Evolutionary conservation across 1,140 invertebrate genomes (phyloP).

Genomic region (Lamellibrachia luymesi): DNA sequence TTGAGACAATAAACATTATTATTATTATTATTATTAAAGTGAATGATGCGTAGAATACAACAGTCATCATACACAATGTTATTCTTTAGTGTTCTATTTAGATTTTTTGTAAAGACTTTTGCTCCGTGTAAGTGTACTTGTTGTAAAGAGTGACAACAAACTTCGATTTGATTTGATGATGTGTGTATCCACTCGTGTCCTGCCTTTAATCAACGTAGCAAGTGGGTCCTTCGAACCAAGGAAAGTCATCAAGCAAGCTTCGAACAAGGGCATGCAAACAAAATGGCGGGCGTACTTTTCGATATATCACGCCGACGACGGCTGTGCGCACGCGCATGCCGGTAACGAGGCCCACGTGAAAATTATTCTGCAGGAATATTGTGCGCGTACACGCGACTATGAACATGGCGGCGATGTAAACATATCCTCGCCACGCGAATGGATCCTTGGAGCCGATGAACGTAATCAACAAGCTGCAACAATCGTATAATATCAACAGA

Average conservation of each 20-base stretch:
- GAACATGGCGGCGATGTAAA: slow-evolving; percentile 77
- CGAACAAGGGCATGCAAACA: background rate
- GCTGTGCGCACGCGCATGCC: slow-evolving; percentile 26
- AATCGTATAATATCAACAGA: background rate
- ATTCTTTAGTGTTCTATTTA: no score
- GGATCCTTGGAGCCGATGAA: slow-evolving; percentile 49
- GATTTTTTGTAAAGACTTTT: no score
- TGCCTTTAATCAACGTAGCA: no score
- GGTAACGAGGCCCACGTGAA: slow-evolving; percentile 8
- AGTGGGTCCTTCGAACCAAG: no score
- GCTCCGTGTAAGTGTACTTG: no score
- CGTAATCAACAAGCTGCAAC: slow-evolving; percentile 37
- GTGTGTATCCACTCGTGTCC: no score
- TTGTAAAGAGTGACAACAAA: no score
- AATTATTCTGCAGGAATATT: slow-evolving; percentile 67
- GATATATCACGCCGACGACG: slow-evolving; percentile 22
- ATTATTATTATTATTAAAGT: no score
- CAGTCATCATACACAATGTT: no score
- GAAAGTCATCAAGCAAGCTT: background rate
- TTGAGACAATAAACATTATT: no score
- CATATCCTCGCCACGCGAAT: slow-evolving; percentile 77
- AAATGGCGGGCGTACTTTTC: slow-evolving; percentile 19
- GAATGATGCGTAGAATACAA: background rate
- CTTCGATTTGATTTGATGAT: no score
- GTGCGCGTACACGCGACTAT: slow-evolving; percentile 82